Base-by-base conservation (phyloP, 30 jellyfish, hydroid and myxozoan species). In the Aurelia sp. region DNA sequence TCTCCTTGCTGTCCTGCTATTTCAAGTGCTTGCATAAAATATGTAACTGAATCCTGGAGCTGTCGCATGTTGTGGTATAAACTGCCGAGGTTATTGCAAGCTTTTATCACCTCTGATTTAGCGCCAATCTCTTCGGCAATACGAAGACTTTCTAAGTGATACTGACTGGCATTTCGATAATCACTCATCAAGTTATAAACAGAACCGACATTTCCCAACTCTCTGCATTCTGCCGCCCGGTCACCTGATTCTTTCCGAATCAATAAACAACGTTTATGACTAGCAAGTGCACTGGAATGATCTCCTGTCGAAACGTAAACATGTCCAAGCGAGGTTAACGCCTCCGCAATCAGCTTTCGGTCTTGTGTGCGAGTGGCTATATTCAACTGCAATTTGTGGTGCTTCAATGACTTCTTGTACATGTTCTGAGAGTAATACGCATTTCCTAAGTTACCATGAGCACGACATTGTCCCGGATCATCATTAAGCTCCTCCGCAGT, bases 361-460 rank as follows among this genome's bases (percentile, higher is more conserved):
- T 89, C 97, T 61, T 95, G 84, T 48, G 64, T 20, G 17, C 72
- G 61, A 10, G 76, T 79, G 3, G 98, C 97, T 31, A 95, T 72
- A 48, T 85, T 93, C 57, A 89, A 80, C 68, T 95, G 97, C 63
- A 81, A 59, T 76, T 79, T 79, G 38, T 95, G 94, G 67, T 95
- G 99, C 17, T 95, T 88, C 50, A 76, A 24, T 17, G 99, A 97
- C 64, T 95, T 97, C 19, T 80, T 66, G 87, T 76, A 85, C 92
- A 72, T 78, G 60, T 90, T 87, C 71, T 81, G 97, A 8, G 97
- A 90, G 71, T 69, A 90, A 57, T 85, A 95, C 15, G 99, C 96
- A 67, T 82, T 89, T 15, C 99, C 99, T 1, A 95, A 83, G 84
- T 95, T 95, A 31, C 99, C 97, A 62, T 95, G 99, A n/a, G 95